Evolutionary conservation across 2,888 invertebrate species (phyloP), one percentile per base, ranked within the genome.

Genomic region (Ophraella communa): DNA sequence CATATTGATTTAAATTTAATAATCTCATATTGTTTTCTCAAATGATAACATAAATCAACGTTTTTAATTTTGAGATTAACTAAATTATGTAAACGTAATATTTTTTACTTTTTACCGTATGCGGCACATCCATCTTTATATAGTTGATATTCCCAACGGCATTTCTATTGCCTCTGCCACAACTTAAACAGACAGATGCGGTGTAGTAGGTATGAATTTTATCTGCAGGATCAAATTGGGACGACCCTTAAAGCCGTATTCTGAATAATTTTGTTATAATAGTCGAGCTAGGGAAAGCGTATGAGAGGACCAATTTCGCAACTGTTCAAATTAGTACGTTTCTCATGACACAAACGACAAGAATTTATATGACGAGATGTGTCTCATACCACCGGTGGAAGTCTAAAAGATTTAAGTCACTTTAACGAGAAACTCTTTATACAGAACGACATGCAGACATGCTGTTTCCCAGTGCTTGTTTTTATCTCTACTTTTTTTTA

Each of bases 291-390:
- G 14, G 35, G 35, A n/a, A n/a, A n/a, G n/a, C n/a, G n/a, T 14
- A 14, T 39, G 35, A 5, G 17, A 39, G 17, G 35, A 39, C 5
- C 14, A 39, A 14, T 39, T 39, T 39, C 17, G 14, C 35, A 57
- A 57, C 47, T 57, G 57, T 33, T 21, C 33, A 30, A 57, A 57
- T 57, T 45, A 57, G 45, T 57, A 47, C 57, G 57, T 47, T 57
- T 20, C 45, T 47, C 47, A 47, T 57, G 33, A 30, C 47, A 33
- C 47, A 57, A 57, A 11, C 47, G 57, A 47, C 57, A 57, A 23
- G 30, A 47, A 33, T 57, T 57, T 47, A 45, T 24, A 30, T 47
- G 47, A 21, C 33, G 14, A 5, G 14, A n/a, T 39, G 30, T 33
- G 11, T 33, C 30, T 8, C 11, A 33, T 47, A 17, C 23, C 17